Conservation (phyloP, 2,888 invertebrate species). For the Ormyrus labotus region DNA sequence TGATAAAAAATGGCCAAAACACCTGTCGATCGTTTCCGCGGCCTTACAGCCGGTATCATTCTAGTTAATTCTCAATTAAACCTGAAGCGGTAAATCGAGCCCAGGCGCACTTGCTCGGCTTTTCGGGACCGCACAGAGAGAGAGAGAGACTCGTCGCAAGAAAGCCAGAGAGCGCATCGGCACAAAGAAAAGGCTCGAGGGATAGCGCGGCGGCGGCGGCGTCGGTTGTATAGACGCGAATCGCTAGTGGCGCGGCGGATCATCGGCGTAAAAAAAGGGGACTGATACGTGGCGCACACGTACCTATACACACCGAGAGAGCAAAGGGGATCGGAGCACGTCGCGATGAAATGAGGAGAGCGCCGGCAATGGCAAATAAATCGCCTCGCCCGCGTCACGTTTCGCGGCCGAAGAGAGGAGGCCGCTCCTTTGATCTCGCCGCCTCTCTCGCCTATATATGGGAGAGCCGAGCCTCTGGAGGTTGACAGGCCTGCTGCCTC, state of each 20-base stretch:
- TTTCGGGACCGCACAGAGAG: too few species aligned
- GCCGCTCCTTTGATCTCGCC: conserved; percentile 51
- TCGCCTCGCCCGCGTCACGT: conserved; percentile 75
- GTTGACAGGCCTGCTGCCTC: conserved; percentile 40
- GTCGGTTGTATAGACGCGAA: background rate
- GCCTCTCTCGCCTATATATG: conserved; percentile 8
- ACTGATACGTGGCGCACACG: conserved; percentile 24
- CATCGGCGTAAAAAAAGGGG: conserved; percentile 1
- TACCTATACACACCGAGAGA: background rate
- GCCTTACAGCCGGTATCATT: too few species aligned
- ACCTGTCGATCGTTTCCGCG: too few species aligned
- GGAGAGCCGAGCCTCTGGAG: background rate
- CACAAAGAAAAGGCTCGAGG: background rate
- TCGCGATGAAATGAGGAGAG: conserved; percentile 72
- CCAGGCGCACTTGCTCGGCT: too few species aligned
- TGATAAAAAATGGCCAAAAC: too few species aligned
- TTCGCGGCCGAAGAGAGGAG: conserved; percentile 57
- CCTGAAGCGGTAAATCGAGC: too few species aligned
- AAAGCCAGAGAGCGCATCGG: too few species aligned
- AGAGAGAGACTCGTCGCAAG: too few species aligned
- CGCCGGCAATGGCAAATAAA: conserved; percentile 75
- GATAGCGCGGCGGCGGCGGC: background rate
- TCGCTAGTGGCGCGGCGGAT: background rate
- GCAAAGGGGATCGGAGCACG: conserved; percentile 66
- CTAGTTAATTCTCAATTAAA: too few species aligned